Base-by-base conservation (phyloP, 2,888 invertebrate genomes). In the Eupithecia centaureata region DNA sequence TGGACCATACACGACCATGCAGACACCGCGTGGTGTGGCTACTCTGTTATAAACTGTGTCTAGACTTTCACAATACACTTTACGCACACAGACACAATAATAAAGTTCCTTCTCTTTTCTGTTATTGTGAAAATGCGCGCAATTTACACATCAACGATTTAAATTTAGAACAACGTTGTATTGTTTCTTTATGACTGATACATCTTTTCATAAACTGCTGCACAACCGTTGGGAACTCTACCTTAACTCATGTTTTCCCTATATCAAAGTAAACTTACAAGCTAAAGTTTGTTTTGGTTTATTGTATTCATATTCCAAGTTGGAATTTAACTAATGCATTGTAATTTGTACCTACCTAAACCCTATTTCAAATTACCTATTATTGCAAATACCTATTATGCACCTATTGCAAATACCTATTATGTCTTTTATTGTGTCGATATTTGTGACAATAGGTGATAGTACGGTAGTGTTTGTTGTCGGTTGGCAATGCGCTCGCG, bases 61-160 rank as follows among this genome's bases (percentile, higher is more conserved):
- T 76, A 76, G 80, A 80, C 85, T 85, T 85, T 85, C 86, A 77
- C 85, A 77, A 78, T 63, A 65, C 22, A 47, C 47, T 10, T 47
- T 22, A 47, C 76, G 66, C 71, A 68, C 77, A 71, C 72, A 67
- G 35, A 4, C 47, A 68, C 64, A 65, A 65, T 74, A 72, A 68
- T 73, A 30, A 59, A 52, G 71, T 65, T 64, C n/a, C n/a, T 65
- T 58, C 62, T 69, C 67, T 62, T 57, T 78, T 57, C 70, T 61
- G 69, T 61, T 70, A 60, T 10, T 28, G 60, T 52, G 47, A 28
- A 33, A 56, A 56, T 57, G 13, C 18, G 5, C 12, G 12, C 13
- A 13, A 22, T 5, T 27, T 25, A 27, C 15, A 8, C 27, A 25
- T 25, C 1, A 5, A 25, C 18, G 8, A 27, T 0, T 51, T 3